A percentile compares a stretch with the other conserved stretches of the same genome.
These are phyloP conservation scores for Pachycephus smyrnensis DNA, from an alignment of 2,888 invertebrate species.

Conservation along the genomic window DNA sequence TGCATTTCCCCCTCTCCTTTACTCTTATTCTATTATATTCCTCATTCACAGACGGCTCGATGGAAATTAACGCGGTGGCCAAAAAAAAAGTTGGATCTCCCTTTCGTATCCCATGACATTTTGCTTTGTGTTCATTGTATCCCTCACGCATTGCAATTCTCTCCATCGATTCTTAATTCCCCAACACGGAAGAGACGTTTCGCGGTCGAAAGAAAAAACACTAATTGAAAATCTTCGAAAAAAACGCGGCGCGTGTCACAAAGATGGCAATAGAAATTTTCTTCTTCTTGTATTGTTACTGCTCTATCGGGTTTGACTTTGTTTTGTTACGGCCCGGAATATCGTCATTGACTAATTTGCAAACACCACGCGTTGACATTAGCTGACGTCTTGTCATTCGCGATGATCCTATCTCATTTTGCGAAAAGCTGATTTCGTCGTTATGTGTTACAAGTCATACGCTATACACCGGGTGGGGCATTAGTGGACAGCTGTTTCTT, in stretches of 20 bases:
- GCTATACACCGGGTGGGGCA: conserved; percentile 12
- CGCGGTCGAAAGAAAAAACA: neutral
- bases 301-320: conserved; percentile 15
- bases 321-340: conserved; percentile 6
- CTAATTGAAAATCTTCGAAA: conserved; percentile 2
- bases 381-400: conserved; percentile 14
- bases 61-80: neutral
- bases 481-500: conserved; percentile 11
- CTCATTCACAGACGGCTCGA: neutral
- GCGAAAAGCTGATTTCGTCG: conserved; percentile 14
- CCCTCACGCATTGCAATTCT: neutral
- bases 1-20: neutral
- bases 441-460: neutral
- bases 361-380: conserved; percentile 33
- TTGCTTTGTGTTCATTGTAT: neutral
- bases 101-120: neutral
- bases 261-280: neutral
- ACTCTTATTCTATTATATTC: neutral
- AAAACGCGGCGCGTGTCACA: conserved; percentile 20
- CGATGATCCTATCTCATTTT: conserved; percentile 1
- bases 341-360: conserved; percentile 19
- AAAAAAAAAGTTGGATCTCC: neutral
- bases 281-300: neutral
- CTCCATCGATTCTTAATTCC: neutral
- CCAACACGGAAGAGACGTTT: neutral